Base-by-base conservation (phyloP, 2,888 invertebrate species). In the Patella depressa region DNA sequence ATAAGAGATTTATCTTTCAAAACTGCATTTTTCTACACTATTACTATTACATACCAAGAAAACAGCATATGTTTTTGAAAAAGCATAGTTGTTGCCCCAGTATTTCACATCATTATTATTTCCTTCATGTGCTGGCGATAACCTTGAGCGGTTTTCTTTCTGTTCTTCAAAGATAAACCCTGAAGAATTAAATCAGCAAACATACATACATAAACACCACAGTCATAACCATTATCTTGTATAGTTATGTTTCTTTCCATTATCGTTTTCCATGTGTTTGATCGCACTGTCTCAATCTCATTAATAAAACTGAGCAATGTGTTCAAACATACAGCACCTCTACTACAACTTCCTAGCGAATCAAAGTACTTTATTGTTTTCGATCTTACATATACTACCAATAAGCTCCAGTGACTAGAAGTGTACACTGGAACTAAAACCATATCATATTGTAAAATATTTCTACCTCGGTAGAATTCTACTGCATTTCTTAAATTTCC, bases 121-220 rank as follows among this genome's bases (percentile, higher is more conserved):
- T 45, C 7, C 7, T 45, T 45, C 45, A 45, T 45, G 45, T 45
- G 45, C 45, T 45, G 45, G 45, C 45, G 45, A 45, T 45, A 45
- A 45, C 45, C 45, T 5, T 4, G 5, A 45, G 45, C 45, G 9
- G 3, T 45, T 45, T 9, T 45, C 9, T 45, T 45, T 45, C 7
- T 45, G 45, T 45, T 45, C 45, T 19, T n/a, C 17, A 59, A 19
- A 59, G 59, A 59, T 59, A 19, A 19, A 15, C 19, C 9, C 19
- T 59, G 17, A 19, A 59, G 19, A 19, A 19, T 19, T 3, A n/a
- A 59, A 17, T 19, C 59, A 5, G 59, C 17, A 59, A 19, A 11
- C 59, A 59, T 59, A 59, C 59, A 59, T 19, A 59, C 59, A 59
- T 19, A 59, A 19, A 59, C 59, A 59, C 59, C 59, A 59, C 19